A percentile compares a stretch with the other conserved stretches of the same genome.
Evolutionary conservation across 2,888 invertebrate species (phyloP).

Genomic region (Neoascia interrupta): DNA sequence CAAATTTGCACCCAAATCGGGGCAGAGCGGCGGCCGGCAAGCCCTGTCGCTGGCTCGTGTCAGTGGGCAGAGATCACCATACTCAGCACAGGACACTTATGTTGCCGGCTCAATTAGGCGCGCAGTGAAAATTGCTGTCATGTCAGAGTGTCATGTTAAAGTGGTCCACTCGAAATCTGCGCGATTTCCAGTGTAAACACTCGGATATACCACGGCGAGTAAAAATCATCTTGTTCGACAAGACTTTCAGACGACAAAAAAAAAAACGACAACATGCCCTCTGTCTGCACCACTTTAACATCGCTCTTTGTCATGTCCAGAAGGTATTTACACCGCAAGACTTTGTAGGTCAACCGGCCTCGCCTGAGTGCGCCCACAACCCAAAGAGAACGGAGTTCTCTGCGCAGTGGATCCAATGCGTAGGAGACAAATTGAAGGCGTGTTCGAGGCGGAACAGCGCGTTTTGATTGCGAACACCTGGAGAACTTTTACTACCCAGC

Average conservation of each 20-base stretch:
- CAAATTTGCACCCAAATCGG: conserved; percentile 37
- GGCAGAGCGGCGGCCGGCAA: no score
- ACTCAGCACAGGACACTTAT: conserved; percentile 27
- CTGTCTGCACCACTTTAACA: conserved; percentile 60
- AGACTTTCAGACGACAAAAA: conserved; percentile 46
- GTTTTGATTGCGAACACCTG: conserved; percentile 60
- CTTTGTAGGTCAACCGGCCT: conserved; percentile 63
- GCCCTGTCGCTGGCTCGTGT: no score
- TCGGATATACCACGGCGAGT: conserved; percentile 8
- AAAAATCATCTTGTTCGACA: conserved; percentile 46
- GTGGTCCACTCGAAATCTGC: conserved; percentile 45
- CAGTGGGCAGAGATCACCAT: conserved; percentile 27
- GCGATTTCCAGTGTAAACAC: conserved; percentile 25
- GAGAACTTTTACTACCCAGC: conserved; percentile 64
- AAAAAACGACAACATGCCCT: conserved; percentile 46
- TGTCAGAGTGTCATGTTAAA: conserved; percentile 62
- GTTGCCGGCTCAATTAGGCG: no score
- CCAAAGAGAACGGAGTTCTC: conserved; percentile 1
- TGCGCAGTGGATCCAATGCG: conserved; percentile 32
- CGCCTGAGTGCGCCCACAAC: conserved; percentile 44
- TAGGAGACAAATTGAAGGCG: conserved; percentile 68
- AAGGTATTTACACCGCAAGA: conserved; percentile 63
- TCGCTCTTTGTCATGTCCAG: conserved; percentile 63
- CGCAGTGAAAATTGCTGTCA: no score
- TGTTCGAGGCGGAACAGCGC: conserved; percentile 19